phyloP scores from a whole-genome alignment of 2,113 vertebrate species.

The Rostratula benghalensis region DNA sequence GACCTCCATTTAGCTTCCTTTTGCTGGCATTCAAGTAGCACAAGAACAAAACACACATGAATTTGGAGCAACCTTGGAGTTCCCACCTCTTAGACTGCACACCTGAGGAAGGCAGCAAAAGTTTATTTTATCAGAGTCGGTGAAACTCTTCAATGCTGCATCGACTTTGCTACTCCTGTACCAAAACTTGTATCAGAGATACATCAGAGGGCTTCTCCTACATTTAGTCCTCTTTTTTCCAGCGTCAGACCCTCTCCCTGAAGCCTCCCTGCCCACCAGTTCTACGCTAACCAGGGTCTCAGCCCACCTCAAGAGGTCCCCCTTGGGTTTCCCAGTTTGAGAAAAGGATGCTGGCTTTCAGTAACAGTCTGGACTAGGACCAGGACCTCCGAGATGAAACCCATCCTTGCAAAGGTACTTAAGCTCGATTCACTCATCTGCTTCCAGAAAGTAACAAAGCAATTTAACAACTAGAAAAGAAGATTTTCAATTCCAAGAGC shows the following conservation, averaged over 20 bases:
- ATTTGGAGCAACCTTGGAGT: neutral
- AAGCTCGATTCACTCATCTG: neutral
- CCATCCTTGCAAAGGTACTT: neutral
- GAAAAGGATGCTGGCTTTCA: neutral
- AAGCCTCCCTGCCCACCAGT: neutral
- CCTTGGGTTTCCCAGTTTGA: fast-evolving
- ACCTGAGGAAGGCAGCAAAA: neutral
- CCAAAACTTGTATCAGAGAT: neutral
- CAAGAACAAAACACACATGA: neutral
- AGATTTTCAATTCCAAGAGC: neutral
- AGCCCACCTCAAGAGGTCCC: neutral
- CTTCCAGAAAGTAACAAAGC: neutral
- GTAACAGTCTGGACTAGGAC: neutral
- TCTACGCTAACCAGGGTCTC: neutral
- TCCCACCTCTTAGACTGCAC: neutral
- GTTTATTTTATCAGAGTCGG: neutral
- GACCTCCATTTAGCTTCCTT: neutral
- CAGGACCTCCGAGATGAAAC: neutral
- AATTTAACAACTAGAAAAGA: neutral
- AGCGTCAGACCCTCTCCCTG: neutral
- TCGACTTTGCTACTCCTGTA: neutral
- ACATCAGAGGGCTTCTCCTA: neutral
- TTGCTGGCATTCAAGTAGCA: neutral
- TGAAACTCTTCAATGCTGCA: neutral
- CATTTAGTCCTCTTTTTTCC: neutral